A percentile compares a stretch with the other conserved stretches of the same genome.
phyloP scores from a whole-genome alignment of 2,113 vertebrate genomes.

The Stigmatopora argus region DNA sequence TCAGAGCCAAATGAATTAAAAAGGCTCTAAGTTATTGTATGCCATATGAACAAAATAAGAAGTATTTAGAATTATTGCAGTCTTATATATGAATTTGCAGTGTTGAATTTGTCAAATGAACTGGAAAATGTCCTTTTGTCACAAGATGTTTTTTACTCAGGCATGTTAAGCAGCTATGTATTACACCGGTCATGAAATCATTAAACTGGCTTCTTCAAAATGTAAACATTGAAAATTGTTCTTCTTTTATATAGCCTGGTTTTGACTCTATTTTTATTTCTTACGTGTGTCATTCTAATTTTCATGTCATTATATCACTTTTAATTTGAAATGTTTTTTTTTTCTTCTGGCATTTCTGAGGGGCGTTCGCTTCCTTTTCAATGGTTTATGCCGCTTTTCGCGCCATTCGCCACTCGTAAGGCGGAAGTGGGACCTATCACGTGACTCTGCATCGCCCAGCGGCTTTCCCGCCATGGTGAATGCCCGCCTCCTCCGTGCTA shows the following conservation, averaged over 20 bases:
- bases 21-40: background rate
- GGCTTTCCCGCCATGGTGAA: conserved; percentile 62
- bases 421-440: conserved; percentile 46
- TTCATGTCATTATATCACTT: too few relatives aligned
- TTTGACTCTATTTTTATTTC: too few relatives aligned
- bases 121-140: background rate
- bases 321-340: too few relatives aligned
- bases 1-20: background rate
- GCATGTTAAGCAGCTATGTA: background rate
- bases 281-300: too few relatives aligned
- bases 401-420: conserved; percentile 51
- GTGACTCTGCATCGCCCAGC: conserved; percentile 24
- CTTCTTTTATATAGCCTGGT: too few relatives aligned
- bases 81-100: conserved; percentile 12
- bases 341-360: too few relatives aligned
- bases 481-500: conserved; percentile 19
- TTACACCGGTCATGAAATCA: too few relatives aligned
- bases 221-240: too few relatives aligned
- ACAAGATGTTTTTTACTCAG: background rate
- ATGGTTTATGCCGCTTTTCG: conserved; percentile 49
- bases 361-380: too few relatives aligned
- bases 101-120: background rate
- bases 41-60: background rate
- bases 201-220: too few relatives aligned
- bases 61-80: background rate